phyloP scores from a whole-genome alignment of 30 jellyfish, hydroid and myxozoan species.

The Aurelia sp. region DNA sequence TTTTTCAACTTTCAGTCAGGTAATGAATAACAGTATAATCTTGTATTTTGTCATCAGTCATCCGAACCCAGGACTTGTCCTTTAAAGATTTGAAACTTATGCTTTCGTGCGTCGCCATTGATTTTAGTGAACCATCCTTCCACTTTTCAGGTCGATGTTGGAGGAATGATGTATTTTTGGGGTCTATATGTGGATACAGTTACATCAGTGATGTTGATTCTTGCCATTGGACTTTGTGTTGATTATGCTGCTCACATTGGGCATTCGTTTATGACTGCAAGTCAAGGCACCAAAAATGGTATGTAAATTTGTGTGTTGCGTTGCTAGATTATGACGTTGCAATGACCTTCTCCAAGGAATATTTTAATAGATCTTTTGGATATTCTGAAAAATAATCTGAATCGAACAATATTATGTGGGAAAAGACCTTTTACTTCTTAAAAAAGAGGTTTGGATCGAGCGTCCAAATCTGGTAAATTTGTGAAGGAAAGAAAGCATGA shows the following conservation, averaged over 20 bases:
- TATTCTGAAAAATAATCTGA: neutral
- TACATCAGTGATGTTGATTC: conserved; percentile 81
- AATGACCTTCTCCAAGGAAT: neutral
- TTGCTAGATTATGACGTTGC: neutral
- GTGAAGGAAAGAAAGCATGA: too few relatives aligned
- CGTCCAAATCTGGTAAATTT: too few relatives aligned
- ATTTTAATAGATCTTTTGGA: neutral
- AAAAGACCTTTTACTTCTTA: too few relatives aligned
- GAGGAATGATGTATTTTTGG: conserved; percentile 92
- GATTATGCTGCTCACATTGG: conserved; percentile 95
- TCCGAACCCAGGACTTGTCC: too few relatives aligned
- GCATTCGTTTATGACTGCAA: conserved; percentile 82
- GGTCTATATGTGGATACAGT: conserved; percentile 88
- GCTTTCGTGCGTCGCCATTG: too few relatives aligned
- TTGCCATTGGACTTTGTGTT: conserved; percentile 87
- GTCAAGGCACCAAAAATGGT: conserved; percentile 61
- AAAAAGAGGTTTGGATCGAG: too few relatives aligned
- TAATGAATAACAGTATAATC: too few relatives aligned
- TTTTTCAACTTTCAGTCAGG: too few relatives aligned
- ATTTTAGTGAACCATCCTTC: neutral
- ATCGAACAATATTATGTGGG: too few relatives aligned
- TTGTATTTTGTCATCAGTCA: too few relatives aligned
- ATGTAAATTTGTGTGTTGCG: neutral
- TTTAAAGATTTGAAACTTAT: too few relatives aligned
- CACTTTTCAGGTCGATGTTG: conserved; percentile 77